Percentiles rank a stretch among this genome's conserved stretches.
Conservation (phyloP, 2,113 vertebrate genomes). For the Archocentrus centrarchus region DNA sequence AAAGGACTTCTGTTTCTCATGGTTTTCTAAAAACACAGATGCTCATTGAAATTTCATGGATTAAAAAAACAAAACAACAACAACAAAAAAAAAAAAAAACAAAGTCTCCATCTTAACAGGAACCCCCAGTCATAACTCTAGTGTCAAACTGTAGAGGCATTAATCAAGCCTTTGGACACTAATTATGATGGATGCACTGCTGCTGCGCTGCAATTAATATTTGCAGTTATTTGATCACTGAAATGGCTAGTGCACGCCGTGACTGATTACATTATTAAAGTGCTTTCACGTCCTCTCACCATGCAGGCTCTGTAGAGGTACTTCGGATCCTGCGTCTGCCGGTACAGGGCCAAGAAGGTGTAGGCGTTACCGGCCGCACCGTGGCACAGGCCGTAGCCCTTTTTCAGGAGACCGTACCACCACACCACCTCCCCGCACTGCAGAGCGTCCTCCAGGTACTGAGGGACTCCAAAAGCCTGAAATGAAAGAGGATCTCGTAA, state of each 20-base stretch:
- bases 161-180: slow-evolving; percentile 16
- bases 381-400: slow-evolving; percentile 95
- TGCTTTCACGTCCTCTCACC: slow-evolving; percentile 77
- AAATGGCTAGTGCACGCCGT: not conserved
- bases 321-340: slow-evolving; percentile 87
- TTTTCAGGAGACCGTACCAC: slow-evolving; percentile 90
- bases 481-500: not conserved
- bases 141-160: not conserved
- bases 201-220: not conserved
- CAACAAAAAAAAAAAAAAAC: not conserved
- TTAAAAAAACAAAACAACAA: too few species aligned
- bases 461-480: slow-evolving; percentile 87
- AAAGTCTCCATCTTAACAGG: not conserved
- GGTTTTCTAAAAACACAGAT: not conserved
- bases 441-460: slow-evolving; percentile 87
- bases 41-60: not conserved
- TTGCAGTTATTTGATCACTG: not conserved
- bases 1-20: not conserved
- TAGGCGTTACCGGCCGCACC: slow-evolving; percentile 95
- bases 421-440: slow-evolving; percentile 93
- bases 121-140: not conserved
- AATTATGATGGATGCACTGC: slow-evolving; percentile 28
- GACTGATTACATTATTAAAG: not conserved
- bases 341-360: slow-evolving; percentile 89
- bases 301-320: slow-evolving; percentile 95